Base-by-base conservation (phyloP, 2,888 invertebrate species). In the Nineta flava region DNA sequence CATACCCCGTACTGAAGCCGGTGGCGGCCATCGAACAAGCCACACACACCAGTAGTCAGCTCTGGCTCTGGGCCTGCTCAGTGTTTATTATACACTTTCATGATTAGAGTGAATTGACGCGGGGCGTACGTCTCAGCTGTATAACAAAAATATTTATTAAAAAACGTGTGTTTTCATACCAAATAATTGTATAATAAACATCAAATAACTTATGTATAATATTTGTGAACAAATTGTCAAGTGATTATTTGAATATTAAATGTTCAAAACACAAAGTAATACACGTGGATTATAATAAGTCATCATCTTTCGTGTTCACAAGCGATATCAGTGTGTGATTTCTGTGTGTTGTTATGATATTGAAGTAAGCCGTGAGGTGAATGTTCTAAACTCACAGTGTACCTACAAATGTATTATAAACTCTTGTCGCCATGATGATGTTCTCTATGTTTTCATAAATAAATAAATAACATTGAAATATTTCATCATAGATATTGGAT, bases 391-490 rank as follows among this genome's bases (percentile, higher is more conserved):
- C 21, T 17, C 21, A 21, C 44, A 9, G 9, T 17, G 19, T 17
- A 21, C 21, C n/a, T 21, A 21, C 19, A 17, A 19, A 21, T 38
- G n/a, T 38, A 43, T 15, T 16, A 34, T 15, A 46, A 32, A 46
- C 13, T 32, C 15, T 46, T 46, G 46, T 46, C 46, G 46, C 46
- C 46, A 46, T 26, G 4, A 26, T 26, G 26, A 26, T 46, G 34
- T 46, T 46, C 13, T 43, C 9, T 38, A 12, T 38, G 3, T 2
- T 38, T 38, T 38, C 12, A 10, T 38, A 12, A 13, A 13, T 38
- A 38, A 38, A 38, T 38, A 13, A 15, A 15, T 13, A 38, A 38
- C 38, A 12, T n/a, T 38, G 38, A 6, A 26, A 26, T 26, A 5
- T 7, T 26, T 26, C 7, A 26, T 7, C 6, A 26, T 7, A 26